Conservation (phyloP, 2,113 vertebrate genomes). For the Pithys albifrons region DNA sequence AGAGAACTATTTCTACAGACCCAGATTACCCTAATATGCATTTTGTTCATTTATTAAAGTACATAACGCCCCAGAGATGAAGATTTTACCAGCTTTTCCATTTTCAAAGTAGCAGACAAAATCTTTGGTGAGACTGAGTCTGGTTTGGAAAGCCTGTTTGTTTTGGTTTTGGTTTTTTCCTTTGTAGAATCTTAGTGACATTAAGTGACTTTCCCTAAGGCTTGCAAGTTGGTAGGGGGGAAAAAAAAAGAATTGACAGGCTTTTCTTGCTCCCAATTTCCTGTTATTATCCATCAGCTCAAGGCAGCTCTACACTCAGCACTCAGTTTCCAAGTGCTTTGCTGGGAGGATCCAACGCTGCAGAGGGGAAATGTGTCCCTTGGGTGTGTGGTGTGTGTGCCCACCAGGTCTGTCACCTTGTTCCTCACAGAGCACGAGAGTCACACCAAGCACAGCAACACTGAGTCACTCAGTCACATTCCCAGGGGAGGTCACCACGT, state of each 20-base stretch:
- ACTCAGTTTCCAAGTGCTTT: not conserved
- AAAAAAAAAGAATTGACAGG: not conserved
- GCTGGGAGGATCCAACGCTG: not conserved
- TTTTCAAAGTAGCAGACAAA: not conserved
- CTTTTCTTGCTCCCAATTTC: not conserved
- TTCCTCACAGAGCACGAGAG: not conserved
- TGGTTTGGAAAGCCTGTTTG: not conserved
- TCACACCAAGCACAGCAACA: slow-evolving; percentile 39
- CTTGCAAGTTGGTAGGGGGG: not conserved
- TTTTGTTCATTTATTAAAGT: not conserved
- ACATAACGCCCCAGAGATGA: not conserved
- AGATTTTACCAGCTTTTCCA: not conserved
- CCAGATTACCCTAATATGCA: not conserved
- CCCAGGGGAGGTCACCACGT: slow-evolving; percentile 19
- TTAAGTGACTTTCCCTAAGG: not conserved
- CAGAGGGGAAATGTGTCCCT: not conserved
- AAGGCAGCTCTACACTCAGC: not conserved
- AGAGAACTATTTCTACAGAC: not conserved
- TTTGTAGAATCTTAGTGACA: not conserved
- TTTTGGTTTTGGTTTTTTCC: not conserved
- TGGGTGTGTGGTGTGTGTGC: not conserved
- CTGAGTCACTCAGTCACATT: slow-evolving; percentile 32
- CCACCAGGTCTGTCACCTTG: not conserved
- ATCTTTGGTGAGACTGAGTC: not conserved
- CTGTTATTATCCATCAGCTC: not conserved